Base-by-base conservation (phyloP, 1,140 invertebrate species). In the Tetramorium parvispinum region DNA sequence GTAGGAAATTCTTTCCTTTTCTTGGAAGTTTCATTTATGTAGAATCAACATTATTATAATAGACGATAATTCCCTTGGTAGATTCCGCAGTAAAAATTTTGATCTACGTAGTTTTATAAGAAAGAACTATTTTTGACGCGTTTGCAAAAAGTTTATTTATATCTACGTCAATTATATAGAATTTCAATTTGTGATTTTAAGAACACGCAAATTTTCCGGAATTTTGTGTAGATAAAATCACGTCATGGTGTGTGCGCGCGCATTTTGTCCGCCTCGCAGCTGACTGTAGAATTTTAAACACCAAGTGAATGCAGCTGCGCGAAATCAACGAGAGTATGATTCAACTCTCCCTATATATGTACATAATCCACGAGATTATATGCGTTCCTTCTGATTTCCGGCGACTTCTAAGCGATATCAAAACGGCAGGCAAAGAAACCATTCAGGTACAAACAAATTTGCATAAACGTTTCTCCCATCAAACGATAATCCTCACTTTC, bases 361-460 rank as follows among this genome's bases (percentile, higher is more conserved):
- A 8, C 61, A 59, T 59, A 59, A 59, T 43, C 3, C 53, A 11
- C 40, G 40, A 61, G 24, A 83, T 83, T 68, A 68, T 53, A 43
- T 6, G 3, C 53, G 24, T 83, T 49, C 24, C 13, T 70, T 21
- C 53, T 32, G n/a, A 49, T 73, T 83, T 59, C n/a, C 40, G 27
- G 5, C 5, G 10, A 1, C 24, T 46, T 7, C 8, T 59, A 18
- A 6, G 13, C 4, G 3, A n/a, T 53, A 43, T 71, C 21, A 59
- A 73, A 57, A 68, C 6, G 46, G n/a, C 13, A 66, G 27, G 18
- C 40, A 18, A 71, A 73, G 24, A 66, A 57, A 37, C 16, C n/a
- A 21, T 27, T 46, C 87, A 86, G 87, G 51, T 88, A 88, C 73
- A 86, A 37, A 18, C 7, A 27, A 68, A 88, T 88, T 81, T 88